Evolutionary conservation across 2,888 invertebrate genomes (phyloP).

Genomic region (Eupithecia exiguata): DNA sequence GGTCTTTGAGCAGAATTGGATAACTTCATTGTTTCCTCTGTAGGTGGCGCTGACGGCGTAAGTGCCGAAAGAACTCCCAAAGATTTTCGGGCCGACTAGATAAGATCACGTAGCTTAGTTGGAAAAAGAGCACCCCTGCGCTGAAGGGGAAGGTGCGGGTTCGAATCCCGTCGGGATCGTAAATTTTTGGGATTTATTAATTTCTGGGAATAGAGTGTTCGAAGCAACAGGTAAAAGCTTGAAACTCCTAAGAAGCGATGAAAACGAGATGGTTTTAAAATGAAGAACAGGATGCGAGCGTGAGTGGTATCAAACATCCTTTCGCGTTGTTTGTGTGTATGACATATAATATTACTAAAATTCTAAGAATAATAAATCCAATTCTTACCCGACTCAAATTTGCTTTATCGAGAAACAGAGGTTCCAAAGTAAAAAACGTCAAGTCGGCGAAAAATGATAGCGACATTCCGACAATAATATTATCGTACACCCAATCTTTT

Average conservation of each 20-base stretch:
- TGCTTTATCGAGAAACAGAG: constrained; percentile 84
- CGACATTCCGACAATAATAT: constrained; percentile 87
- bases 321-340: not conserved
- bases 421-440: constrained; percentile 88
- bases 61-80: too few species aligned
- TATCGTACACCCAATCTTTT: constrained; percentile 86
- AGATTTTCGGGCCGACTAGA: too few species aligned
- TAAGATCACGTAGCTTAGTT: too few species aligned
- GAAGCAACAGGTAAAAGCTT: not conserved
- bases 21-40: too few species aligned
- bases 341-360: not conserved
- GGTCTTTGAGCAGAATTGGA: too few species aligned
- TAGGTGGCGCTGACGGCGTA: too few species aligned
- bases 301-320: not conserved
- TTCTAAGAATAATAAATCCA: not conserved
- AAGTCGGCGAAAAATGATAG: constrained; percentile 88
- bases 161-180: too few species aligned
- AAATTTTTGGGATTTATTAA: too few species aligned
- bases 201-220: not conserved
- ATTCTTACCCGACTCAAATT: constrained; percentile 76
- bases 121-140: too few species aligned
- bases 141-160: too few species aligned
- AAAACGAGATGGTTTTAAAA: not conserved
- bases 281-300: not conserved
- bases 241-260: not conserved